These are phyloP conservation scores for Terrapene triunguis DNA, from an alignment of 2,113 vertebrate species.

Conservation along the genomic window DNA sequence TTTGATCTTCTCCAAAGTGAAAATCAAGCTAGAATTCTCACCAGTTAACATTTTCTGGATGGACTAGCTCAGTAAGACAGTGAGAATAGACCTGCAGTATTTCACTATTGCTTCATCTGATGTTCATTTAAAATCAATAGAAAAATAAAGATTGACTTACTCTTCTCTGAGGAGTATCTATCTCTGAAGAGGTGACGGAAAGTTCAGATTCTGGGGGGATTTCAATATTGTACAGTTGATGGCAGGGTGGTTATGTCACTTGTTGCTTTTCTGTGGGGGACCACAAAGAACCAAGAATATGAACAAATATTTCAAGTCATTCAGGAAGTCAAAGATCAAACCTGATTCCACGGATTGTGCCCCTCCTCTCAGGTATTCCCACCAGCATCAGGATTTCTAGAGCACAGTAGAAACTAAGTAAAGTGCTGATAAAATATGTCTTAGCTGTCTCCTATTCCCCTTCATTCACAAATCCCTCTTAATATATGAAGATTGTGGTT, in stretches of 20 bases:
- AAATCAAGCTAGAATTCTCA: background rate
- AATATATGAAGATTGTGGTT: background rate
- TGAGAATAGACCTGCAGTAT: background rate
- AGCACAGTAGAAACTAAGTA: background rate
- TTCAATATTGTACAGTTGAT: background rate
- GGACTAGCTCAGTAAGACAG: background rate
- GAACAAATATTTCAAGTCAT: background rate
- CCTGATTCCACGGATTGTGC: background rate
- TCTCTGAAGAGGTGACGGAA: background rate
- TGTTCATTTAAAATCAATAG: background rate
- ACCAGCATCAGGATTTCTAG: background rate
- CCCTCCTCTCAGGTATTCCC: background rate
- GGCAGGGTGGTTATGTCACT: background rate
- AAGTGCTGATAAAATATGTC: background rate
- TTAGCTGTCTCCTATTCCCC: background rate
- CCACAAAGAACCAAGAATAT: background rate
- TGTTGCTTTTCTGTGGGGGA: background rate
- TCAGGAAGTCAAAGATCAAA: background rate
- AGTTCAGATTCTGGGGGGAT: background rate
- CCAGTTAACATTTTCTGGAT: background rate
- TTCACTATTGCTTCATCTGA: background rate
- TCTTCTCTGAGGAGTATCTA: background rate
- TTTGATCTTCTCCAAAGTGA: background rate
- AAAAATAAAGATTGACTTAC: background rate
- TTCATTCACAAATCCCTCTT: background rate